Conservation (phyloP, 2,113 vertebrate species). For the Dipodomys ordii region DNA sequence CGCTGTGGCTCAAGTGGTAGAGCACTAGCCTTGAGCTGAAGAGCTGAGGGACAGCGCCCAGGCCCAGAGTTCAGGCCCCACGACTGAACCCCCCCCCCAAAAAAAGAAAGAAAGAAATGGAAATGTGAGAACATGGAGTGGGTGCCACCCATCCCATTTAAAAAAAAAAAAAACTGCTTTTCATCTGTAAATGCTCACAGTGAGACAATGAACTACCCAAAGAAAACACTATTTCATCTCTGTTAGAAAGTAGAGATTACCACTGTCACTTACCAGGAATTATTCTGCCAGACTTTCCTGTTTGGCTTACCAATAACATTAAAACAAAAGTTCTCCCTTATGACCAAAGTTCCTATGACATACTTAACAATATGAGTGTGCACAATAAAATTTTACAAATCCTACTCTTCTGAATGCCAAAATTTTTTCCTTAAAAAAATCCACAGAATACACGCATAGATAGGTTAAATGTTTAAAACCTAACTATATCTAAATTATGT, state of each 20-base stretch:
- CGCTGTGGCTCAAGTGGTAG: no score
- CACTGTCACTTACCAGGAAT: not conserved
- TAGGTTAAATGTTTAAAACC: not conserved
- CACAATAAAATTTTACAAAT: not conserved
- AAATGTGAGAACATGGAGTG: not conserved
- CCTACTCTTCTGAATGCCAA: not conserved
- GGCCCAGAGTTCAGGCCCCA: no score
- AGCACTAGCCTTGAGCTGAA: no score
- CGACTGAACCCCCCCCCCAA: no score
- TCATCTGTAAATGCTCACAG: not conserved
- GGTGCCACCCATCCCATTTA: no score
- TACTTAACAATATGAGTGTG: not conserved
- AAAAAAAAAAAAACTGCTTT: not conserved
- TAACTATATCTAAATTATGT: not conserved
- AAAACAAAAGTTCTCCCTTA: slow-evolving; percentile 1
- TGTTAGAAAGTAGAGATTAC: not conserved
- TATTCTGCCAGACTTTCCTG: not conserved
- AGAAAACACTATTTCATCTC: not conserved
- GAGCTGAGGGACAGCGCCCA: no score
- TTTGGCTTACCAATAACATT: not conserved
- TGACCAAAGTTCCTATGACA: not conserved
- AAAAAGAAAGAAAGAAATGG: not conserved
- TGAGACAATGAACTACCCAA: not conserved
- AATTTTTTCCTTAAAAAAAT: not conserved
- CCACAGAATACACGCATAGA: not conserved